These are phyloP conservation scores for Camponotus fellah DNA, from an alignment of 2,888 invertebrate species.

Conservation along the genomic window DNA sequence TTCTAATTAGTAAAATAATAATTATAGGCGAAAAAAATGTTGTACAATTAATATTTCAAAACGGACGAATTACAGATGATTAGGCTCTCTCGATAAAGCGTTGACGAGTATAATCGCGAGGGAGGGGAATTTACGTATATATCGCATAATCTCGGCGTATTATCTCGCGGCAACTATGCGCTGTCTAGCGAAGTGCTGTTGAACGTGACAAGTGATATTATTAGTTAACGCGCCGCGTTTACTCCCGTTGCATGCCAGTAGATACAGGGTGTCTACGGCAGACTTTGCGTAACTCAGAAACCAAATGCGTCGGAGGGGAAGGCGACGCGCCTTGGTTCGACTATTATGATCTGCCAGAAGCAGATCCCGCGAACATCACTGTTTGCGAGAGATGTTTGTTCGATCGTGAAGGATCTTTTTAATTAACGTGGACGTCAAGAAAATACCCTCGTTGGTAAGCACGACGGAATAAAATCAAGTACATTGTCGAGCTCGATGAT, in stretches of 20 bases:
- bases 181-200: constrained; percentile 76
- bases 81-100: neutral
- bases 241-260: constrained; percentile 65
- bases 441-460: neutral
- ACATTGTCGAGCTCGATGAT: neutral
- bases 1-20: neutral
- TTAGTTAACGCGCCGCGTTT: constrained; percentile 75
- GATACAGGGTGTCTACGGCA: constrained; percentile 78
- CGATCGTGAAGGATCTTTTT: constrained; percentile 27
- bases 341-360: constrained; percentile 67
- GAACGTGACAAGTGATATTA: constrained; percentile 83
- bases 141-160: constrained; percentile 31
- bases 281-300: constrained; percentile 81
- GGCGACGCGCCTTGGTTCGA: constrained; percentile 68
- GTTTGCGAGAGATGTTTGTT: constrained; percentile 7
- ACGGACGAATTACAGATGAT: neutral
- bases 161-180: constrained; percentile 69
- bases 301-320: constrained; percentile 75
- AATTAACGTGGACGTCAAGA: constrained; percentile 33
- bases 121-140: neutral
- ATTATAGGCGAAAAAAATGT: neutral
- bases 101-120: neutral
- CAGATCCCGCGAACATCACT: constrained; percentile 58
- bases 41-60: neutral
- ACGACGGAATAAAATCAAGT: neutral